phyloP scores from a whole-genome alignment of 2,888 invertebrate genomes.

The Dicranocentrus wangi region DNA sequence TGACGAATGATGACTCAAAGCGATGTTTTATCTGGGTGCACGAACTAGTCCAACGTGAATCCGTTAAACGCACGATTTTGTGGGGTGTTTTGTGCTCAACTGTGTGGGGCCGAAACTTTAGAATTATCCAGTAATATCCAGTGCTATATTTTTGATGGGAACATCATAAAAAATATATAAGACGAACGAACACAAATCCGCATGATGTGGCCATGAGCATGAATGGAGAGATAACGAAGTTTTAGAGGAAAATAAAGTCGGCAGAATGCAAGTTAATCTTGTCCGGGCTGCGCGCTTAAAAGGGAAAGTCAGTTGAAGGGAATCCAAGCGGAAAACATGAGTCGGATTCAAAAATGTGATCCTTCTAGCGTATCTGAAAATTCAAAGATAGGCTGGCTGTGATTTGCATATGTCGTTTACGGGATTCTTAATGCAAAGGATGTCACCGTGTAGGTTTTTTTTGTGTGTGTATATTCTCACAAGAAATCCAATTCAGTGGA shows the following conservation, averaged over 20 bases:
- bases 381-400: constrained; percentile 40
- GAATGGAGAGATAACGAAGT: constrained; percentile 62
- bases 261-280: constrained; percentile 53
- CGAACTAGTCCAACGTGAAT: too few species aligned
- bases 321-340: constrained; percentile 60
- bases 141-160: too few species aligned
- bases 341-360: constrained; percentile 57
- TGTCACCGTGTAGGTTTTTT: constrained; percentile 44
- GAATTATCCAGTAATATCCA: background rate
- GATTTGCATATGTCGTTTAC: constrained; percentile 62
- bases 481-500: constrained; percentile 27
- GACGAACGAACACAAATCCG: constrained; percentile 53
- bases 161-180: constrained; percentile 42
- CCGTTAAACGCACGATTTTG: constrained; percentile 22
- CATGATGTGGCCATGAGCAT: constrained; percentile 58
- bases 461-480: constrained; percentile 13
- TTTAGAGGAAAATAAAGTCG: constrained; percentile 29
- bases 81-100: too few species aligned
- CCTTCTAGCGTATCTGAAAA: constrained; percentile 36
- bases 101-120: too few species aligned
- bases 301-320: constrained; percentile 52
- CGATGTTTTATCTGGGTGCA: too few species aligned
- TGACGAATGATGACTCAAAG: too few species aligned
- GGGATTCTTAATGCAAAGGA: constrained; percentile 51
- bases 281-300: constrained; percentile 13